Evolutionary conservation across 35 echinoderm and acorn worm species (phyloP).

Genomic region (Nesometra sesokonis): DNA sequence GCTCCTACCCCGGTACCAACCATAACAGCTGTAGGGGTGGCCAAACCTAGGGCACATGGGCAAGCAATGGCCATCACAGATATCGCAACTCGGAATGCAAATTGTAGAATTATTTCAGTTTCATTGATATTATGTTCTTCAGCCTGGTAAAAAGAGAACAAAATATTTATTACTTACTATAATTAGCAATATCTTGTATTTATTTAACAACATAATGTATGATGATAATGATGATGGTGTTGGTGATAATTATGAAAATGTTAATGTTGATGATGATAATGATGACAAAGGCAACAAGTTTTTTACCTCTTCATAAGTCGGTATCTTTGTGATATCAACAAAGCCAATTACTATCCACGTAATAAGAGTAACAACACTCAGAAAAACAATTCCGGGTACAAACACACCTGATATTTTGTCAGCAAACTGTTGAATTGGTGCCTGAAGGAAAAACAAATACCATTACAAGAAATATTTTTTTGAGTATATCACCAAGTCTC

Average conservation of each 20-base stretch:
- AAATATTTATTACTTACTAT: no score
- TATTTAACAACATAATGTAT: no score
- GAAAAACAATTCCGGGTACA: constrained; percentile 68
- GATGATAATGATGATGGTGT: no score
- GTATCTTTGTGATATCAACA: constrained; percentile 30
- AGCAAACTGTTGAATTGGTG: constrained; percentile 93
- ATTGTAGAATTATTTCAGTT: constrained; percentile 39
- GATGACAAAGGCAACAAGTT: background rate
- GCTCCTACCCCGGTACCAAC: constrained; percentile 93
- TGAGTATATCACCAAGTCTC: no score
- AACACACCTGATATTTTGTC: constrained; percentile 91
- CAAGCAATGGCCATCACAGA: constrained; percentile 93
- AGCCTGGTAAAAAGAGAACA: constrained; percentile 3
- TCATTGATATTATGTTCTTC: constrained; percentile 6
- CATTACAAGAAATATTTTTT: no score
- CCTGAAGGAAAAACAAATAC: constrained; percentile 28
- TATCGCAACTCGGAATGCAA: constrained; percentile 80
- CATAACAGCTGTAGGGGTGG: constrained; percentile 98
- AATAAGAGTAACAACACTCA: constrained; percentile 44
- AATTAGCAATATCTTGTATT: no score
- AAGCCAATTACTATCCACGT: constrained; percentile 75
- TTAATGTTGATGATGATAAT: no score
- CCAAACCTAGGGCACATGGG: constrained; percentile 85
- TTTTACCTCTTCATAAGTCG: constrained; percentile 19
- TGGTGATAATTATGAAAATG: no score